Evolutionary conservation across 2,113 vertebrate genomes (phyloP), one percentile per base, ranked within the genome.

Genomic region (Corythornis cristatus): DNA sequence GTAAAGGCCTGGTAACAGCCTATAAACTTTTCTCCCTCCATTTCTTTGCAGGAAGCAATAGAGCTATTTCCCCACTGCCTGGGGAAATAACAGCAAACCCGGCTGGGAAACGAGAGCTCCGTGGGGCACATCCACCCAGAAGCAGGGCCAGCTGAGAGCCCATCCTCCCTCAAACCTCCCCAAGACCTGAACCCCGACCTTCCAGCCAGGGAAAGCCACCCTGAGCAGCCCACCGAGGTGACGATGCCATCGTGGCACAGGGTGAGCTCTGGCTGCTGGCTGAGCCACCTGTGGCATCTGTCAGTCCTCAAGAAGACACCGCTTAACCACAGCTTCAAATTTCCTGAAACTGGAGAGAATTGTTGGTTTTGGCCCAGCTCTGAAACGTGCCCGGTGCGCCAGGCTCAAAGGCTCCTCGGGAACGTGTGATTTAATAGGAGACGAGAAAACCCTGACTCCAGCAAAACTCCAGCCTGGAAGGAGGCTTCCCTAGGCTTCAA

Each of bases 271-370:
- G 93, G 88, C 88, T 21, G 51, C 85, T 25, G 22, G 11, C 87
- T 70, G 33, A 71, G 76, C 62, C 85, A 70, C 93, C 90, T 8
- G 22, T 89, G 86, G 54, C 88, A 87, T 35, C 65, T 28, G 46
- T 79, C 91, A 89, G 89, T 86, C 73, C 84, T 92, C 53, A 10
- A 66, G 60, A 84, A 81, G 96, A 93, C 91, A 60, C 93, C 54
- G 67, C 29, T 31, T 31, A 54, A 66, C 75, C 73, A 25, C 46
- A 61, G 79, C 92, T 92, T 90, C 86, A 70, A 46, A 46, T 83
- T 96, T 94, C 93, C 90, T 93, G 79, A 89, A 92, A 93, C 80
- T 66, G 84, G 95, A 97, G 72, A 64, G 71, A 66, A 26, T 35
- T 95, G 89, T 91, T 96, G 95, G 70, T 93, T 95, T 93, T 92